A percentile compares a stretch with the other conserved stretches of the same genome.
Evolutionary conservation across 2,113 vertebrate species (phyloP).

Genomic region (Alethe castanea): DNA sequence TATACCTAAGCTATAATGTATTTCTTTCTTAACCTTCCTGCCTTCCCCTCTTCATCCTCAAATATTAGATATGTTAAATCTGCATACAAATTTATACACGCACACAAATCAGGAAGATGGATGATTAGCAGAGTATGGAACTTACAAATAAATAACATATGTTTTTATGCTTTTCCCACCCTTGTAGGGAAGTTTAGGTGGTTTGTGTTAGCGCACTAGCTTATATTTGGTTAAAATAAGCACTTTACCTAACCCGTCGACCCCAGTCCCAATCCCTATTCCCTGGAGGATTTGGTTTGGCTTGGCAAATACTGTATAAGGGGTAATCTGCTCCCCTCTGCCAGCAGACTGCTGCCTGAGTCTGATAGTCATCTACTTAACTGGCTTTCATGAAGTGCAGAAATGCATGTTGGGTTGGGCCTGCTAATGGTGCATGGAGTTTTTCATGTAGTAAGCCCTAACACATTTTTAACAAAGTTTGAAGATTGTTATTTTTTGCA

Average conservation of each 20-base stretch:
- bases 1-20: background rate
- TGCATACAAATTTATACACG: background rate
- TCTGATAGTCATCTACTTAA: slow-evolving; percentile 17
- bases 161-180: background rate
- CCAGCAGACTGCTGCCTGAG: background rate
- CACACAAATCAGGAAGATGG: background rate
- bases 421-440: slow-evolving; percentile 12
- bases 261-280: background rate
- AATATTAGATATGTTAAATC: background rate
- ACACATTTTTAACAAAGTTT: background rate
- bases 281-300: slow-evolving; percentile 11
- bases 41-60: background rate
- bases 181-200: background rate
- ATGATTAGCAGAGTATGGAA: background rate
- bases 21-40: background rate
- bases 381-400: background rate
- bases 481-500: slow-evolving; percentile 35
- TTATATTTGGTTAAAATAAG: slow-evolving; percentile 48
- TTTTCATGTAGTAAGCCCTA: slow-evolving; percentile 19
- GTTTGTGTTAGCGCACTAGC: background rate
- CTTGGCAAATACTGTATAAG: background rate
- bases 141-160: slow-evolving; percentile 25
- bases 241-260: slow-evolving; percentile 18
- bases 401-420: background rate
- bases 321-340: background rate